Conservation (phyloP, 2,113 vertebrate genomes). For the Mellivora capensis region DNA sequence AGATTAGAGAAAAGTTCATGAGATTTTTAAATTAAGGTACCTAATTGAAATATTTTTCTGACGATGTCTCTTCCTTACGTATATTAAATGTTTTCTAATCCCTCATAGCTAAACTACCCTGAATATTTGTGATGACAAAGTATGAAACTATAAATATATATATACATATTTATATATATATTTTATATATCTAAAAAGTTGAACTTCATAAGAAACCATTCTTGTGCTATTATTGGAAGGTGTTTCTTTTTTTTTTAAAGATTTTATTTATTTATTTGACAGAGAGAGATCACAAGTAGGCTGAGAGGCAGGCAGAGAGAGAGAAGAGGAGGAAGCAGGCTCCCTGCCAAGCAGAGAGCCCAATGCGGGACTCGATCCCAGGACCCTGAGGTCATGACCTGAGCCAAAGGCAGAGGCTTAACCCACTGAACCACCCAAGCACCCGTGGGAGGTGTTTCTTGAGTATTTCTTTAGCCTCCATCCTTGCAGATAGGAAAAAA, state of each 20-base stretch:
- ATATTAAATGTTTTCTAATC: not conserved
- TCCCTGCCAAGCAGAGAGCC: no score
- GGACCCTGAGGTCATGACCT: no score
- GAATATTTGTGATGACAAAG: not conserved
- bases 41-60: not conserved
- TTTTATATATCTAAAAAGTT: not conserved
- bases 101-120: not conserved
- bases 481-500: not conserved
- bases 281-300: no score
- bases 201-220: not conserved
- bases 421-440: no score
- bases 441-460: not conserved
- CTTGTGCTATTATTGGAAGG: not conserved
- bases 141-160: not conserved
- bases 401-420: no score
- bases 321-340: no score
- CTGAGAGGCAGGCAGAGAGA: no score
- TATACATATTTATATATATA: not conserved
- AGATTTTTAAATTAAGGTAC: conserved; percentile 59
- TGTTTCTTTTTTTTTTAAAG: not conserved
- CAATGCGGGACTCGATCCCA: no score
- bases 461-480: not conserved
- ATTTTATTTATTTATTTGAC: no score
- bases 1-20: conserved; percentile 51
- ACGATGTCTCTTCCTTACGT: not conserved